Evolutionary conservation across 2,113 vertebrate genomes (phyloP).

Genomic region (Rhinichthys klamathensis): DNA sequence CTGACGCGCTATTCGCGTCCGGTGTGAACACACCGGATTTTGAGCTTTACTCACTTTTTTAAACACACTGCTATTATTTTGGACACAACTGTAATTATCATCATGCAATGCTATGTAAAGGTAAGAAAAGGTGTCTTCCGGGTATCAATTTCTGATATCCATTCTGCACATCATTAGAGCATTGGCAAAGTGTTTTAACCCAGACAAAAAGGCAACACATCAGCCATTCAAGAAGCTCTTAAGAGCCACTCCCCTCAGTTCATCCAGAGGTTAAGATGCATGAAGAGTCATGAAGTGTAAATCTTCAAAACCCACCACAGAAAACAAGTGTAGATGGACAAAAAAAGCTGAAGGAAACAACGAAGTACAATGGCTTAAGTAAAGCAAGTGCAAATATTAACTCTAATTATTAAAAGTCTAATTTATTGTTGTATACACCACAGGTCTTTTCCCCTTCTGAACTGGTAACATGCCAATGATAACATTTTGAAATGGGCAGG

Average conservation of each 20-base stretch:
- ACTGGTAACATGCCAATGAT: constrained; percentile 53
- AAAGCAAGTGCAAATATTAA: background rate
- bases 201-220: constrained; percentile 47
- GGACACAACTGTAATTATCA: too few relatives aligned
- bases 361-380: background rate
- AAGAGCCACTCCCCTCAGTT: constrained; percentile 58
- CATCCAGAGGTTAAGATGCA: constrained; percentile 62
- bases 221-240: constrained; percentile 43
- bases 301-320: constrained; percentile 45
- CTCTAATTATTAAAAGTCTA: background rate
- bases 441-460: constrained; percentile 40
- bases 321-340: constrained; percentile 27
- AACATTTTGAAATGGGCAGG: constrained; percentile 6
- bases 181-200: background rate
- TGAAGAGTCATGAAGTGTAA: constrained; percentile 65
- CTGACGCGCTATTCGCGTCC: too few relatives aligned
- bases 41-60: too few relatives aligned
- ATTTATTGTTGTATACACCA: background rate
- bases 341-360: background rate
- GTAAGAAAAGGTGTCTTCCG: background rate
- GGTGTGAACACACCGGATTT: too few relatives aligned
- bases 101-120: background rate
- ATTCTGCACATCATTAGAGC: constrained; percentile 21
- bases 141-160: background rate
- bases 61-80: too few relatives aligned